These are phyloP conservation scores for Cephus pygmeus DNA, from an alignment of 2,888 invertebrate genomes.

Conservation along the genomic window DNA sequence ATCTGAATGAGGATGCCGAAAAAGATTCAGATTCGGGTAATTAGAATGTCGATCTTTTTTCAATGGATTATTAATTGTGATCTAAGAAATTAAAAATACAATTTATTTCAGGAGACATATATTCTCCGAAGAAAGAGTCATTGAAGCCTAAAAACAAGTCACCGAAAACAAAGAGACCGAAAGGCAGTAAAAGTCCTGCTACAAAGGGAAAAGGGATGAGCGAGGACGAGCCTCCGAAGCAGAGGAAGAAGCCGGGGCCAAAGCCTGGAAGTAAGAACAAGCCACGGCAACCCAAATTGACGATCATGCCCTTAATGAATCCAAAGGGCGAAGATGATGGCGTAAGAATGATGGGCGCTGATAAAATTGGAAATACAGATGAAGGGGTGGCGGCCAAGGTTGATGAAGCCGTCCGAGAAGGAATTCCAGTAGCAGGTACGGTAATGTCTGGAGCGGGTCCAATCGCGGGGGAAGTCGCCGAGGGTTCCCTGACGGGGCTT, in stretches of 20 bases:
- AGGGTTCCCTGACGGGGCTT: conserved; percentile 51
- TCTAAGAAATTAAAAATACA: neutral
- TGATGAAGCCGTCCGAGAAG: conserved; percentile 3
- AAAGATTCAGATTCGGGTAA: conserved; percentile 64
- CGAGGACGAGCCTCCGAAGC: conserved; percentile 57
- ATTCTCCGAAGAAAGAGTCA: conserved; percentile 57
- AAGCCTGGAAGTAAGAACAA: conserved; percentile 63
- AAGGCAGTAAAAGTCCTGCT: conserved; percentile 52
- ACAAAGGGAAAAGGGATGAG: conserved; percentile 44
- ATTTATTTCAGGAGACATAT: conserved; percentile 53
- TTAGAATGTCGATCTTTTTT: neutral
- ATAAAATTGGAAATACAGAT: conserved; percentile 25
- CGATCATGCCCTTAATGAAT: conserved; percentile 41
- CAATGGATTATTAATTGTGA: neutral
- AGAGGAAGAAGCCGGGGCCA: conserved; percentile 62
- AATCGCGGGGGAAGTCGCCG: conserved; percentile 36
- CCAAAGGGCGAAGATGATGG: conserved; percentile 35
- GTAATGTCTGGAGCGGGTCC: conserved; percentile 51
- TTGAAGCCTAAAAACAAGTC: conserved; percentile 54
- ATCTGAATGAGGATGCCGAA: conserved; percentile 64
- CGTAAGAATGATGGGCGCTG: conserved; percentile 19
- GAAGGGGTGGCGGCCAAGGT: conserved; percentile 7
- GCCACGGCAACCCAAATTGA: conserved; percentile 44
- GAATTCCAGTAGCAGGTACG: conserved; percentile 35
- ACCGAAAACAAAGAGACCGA: conserved; percentile 50